Evolutionary conservation across 2,797 vertebrate genomes (phyloP), one percentile per base, ranked within the genome.

Genomic region (Pipistrellus kuhlii): DNA sequence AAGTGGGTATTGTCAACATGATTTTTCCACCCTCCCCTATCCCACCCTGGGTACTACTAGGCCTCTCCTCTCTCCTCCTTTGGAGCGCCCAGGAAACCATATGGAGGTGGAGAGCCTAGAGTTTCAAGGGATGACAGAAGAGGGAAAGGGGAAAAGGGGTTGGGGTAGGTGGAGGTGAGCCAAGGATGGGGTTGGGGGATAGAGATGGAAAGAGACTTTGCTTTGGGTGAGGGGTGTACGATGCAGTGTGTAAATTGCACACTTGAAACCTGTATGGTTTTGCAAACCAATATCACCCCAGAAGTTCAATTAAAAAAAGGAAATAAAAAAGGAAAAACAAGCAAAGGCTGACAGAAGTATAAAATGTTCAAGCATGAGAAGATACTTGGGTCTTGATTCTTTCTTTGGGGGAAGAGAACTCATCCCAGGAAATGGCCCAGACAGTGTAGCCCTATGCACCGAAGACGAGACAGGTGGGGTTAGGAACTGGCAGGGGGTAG

Each of bases 311-410:
- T 64, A 64, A 64, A 64, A 5, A 64, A 64, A 64, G 30, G 15
- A n/a, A 64, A n/a, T n/a, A 14, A 64, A 64, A 14, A n/a, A 62
- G 59, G 59, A 15, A 62, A 62, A 62, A 64, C 27, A 64, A 64
- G 30, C 59, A 66, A 68, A 75, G 13, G 14, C 69, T 44, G 27
- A 20, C 14, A 69, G 32, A 59, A 23, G 14, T 64, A 25, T 53
- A 48, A 83, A 83, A 83, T 11, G 11, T 35, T 77, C 44, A 75
- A 48, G 14, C 18, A 38, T 90, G 75, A 80, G 14, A 81, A 88
- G n/a, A 21, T 72, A 66, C 8, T 25, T 64, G 57, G 53, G 18
- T 66, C n/a, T 46, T 82, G 10, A 77, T 51, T 7, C 46, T 57
- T 88, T 46, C 11, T 91, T 85, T 30, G 57, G 14, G 5, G 46